A percentile compares a stretch with the other conserved stretches of the same genome.
phyloP scores from a whole-genome alignment of 2,888 invertebrate genomes.

The Leucophenga montana region DNA sequence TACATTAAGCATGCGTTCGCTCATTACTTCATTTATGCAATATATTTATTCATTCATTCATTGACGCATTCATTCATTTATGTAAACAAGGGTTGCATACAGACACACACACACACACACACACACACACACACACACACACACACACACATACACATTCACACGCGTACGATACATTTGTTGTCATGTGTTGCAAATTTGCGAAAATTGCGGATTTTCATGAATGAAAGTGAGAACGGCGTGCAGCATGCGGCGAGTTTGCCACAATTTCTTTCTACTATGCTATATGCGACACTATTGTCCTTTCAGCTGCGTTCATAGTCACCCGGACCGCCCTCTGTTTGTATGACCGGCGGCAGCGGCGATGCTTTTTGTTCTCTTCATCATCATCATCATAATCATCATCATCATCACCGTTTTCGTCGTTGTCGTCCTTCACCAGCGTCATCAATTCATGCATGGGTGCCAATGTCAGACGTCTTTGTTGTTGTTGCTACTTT shows the following conservation, averaged over 20 bases:
- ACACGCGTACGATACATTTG: not conserved
- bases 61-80: not conserved
- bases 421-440: conserved; percentile 9
- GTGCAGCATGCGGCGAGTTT: no score
- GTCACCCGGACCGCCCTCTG: no score
- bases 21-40: no score
- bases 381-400: not conserved
- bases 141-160: not conserved
- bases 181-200: conserved; percentile 15
- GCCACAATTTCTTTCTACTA: no score
- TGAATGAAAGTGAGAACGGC: conserved; percentile 6
- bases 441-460: conserved; percentile 4
- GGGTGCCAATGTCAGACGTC: conserved; percentile 24
- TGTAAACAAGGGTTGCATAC: not conserved
- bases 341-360: no score
- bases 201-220: conserved; percentile 17
- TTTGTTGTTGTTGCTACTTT: conserved; percentile 1
- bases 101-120: no score
- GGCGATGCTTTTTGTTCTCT: no score
- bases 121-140: not conserved
- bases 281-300: no score
- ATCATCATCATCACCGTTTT: not conserved
- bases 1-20: no score
- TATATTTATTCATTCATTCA: not conserved
- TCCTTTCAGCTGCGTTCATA: no score